Evolutionary conservation across 1,140 invertebrate genomes (phyloP), one percentile per base, ranked within the genome.

Genomic region (Xylocopa sonorina): DNA sequence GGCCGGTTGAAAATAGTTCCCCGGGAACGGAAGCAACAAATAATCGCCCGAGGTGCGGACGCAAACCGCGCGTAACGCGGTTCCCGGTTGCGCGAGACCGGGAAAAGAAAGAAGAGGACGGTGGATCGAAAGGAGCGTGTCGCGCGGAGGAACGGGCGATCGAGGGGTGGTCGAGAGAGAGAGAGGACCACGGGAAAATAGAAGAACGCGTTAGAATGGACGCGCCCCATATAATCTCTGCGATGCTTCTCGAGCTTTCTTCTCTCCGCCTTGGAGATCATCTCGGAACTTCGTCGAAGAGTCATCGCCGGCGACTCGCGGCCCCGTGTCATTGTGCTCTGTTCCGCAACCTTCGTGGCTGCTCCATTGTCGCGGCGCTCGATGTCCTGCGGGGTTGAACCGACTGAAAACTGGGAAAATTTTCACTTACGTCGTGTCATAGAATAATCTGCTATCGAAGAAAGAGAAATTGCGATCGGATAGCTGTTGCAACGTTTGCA

Each of bases 151-250:
- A 21, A 73, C 63, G 0, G 48, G 27, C n/a, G 41, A 63, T 41
- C 60, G 6, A 16, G n/a, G 3, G 55, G 55, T 32, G 55, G 34
- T 32, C 38, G 43, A 68, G 69, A 71, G 50, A 64, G 46, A 55
- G 16, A 60, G 24, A 62, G 60, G 50, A 27, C 50, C 71, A 51
- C 38, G 34, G 66, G 64, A 69, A 85, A 81, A 85, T 81, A 81
- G 67, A 81, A 53, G 50, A 78, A 50, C 55, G 21, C 29, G 85
- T 50, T 72, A 71, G 57, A 73, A 79, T 85, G 86, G 92, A 89
- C 89, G 89, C 91, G 92, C 88, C 92, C 88, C 92, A 93, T 93
- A 91, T 93, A 92, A 91, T 92, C 88, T 79, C 90, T 84, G 85
- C 88, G 90, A 92, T 91, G 90, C 90, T 80, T 90, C 87, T 89